phyloP scores from a whole-genome alignment of 2,888 invertebrate genomes.

The Trimorus sp. region DNA sequence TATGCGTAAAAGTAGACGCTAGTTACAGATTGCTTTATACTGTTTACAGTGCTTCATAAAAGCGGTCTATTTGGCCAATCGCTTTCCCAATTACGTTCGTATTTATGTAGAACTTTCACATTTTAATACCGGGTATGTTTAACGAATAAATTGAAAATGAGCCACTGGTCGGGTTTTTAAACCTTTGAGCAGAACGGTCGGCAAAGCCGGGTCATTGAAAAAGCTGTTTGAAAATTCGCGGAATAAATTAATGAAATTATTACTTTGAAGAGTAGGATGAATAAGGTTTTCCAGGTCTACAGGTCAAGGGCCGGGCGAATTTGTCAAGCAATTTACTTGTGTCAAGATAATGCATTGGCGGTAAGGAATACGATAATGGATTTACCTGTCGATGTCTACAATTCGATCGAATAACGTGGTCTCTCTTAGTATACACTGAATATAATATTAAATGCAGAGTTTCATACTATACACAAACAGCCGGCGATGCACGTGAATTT shows the following conservation, averaged over 20 bases:
- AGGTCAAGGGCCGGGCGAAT: not conserved
- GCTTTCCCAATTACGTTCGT: conserved; percentile 11
- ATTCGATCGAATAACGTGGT: conserved; percentile 24
- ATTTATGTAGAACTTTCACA: not conserved
- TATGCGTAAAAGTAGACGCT: conserved; percentile 41
- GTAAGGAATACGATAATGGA: conserved; percentile 38
- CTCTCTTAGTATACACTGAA: conserved; percentile 12
- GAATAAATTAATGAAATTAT: too few species aligned
- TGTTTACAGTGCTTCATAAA: conserved; percentile 18
- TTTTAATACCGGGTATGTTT: not conserved
- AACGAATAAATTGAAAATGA: not conserved
- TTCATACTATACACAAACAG: too few species aligned
- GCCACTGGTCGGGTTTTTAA: too few species aligned
- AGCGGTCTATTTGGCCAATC: conserved; percentile 11
- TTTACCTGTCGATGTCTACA: conserved; percentile 25
- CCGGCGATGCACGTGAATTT: too few species aligned
- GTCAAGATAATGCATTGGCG: conserved; percentile 19
- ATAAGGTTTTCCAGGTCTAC: too few species aligned
- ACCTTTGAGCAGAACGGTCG: too few species aligned
- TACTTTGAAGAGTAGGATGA: too few species aligned
- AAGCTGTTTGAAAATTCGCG: too few species aligned
- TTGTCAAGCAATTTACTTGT: conserved; percentile 8
- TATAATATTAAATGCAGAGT: too few species aligned
- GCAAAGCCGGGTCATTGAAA: too few species aligned
- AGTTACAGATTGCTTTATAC: conserved; percentile 23